These are phyloP conservation scores for Drosophila quadrilineata DNA, from an alignment of 1,140 invertebrate species.

Conservation along the genomic window DNA sequence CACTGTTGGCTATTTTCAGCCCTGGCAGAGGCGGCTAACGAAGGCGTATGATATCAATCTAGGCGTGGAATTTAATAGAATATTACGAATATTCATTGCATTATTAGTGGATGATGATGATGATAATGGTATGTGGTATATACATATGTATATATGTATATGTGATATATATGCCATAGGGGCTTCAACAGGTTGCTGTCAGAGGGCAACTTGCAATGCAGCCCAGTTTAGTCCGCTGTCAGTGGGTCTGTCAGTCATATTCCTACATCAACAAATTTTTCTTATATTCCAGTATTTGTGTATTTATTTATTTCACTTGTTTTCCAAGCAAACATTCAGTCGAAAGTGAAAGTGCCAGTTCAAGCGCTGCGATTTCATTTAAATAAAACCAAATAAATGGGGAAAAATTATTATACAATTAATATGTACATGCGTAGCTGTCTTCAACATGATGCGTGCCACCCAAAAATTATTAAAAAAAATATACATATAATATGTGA, in stretches of 20 bases:
- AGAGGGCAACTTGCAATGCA: background rate
- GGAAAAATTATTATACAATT: slow-evolving; percentile 72
- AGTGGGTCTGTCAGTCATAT: slow-evolving; percentile 23
- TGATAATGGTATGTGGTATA: too few relatives aligned
- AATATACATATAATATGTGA: background rate
- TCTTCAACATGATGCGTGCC: slow-evolving; percentile 51
- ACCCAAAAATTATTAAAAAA: slow-evolving; percentile 16
- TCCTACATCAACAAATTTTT: slow-evolving; percentile 27
- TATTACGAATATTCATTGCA: slow-evolving; percentile 53
- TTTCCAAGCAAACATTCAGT: too few relatives aligned
- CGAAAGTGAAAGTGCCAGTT: slow-evolving; percentile 61
- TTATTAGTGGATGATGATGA: slow-evolving; percentile 27
- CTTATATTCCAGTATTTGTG: too few relatives aligned
- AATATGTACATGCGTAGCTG: slow-evolving; percentile 46
- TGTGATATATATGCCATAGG: slow-evolving; percentile 1
- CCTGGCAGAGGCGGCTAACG: too few relatives aligned
- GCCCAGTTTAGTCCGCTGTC: background rate
- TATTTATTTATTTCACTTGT: slow-evolving; percentile 11
- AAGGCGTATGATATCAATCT: slow-evolving; percentile 67
- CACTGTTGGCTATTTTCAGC: slow-evolving; percentile 62
- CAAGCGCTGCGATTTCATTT: slow-evolving; percentile 67
- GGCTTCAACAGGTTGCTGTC: slow-evolving; percentile 54
- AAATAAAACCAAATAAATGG: slow-evolving; percentile 73
- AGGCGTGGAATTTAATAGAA: slow-evolving; percentile 51
- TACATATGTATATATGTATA: slow-evolving; percentile 1